phyloP scores from a whole-genome alignment of 2,113 vertebrate species.

The Machaerirhynchus nigripectus region DNA sequence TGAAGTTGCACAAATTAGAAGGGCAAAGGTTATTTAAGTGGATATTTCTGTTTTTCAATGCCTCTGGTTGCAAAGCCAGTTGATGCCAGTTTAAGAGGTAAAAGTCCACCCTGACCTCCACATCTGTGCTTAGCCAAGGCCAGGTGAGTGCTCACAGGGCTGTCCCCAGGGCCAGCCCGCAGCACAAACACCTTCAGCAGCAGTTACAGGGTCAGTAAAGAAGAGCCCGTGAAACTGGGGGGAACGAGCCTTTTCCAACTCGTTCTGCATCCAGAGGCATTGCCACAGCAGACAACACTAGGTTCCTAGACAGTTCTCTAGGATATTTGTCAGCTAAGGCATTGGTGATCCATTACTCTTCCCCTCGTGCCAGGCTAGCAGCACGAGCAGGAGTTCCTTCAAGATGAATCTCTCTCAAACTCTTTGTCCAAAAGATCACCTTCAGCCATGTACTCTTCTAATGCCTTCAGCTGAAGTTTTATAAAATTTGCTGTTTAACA shows the following conservation, averaged over 20 bases:
- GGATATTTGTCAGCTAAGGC: neutral
- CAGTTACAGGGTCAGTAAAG: neutral
- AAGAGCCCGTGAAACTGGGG: neutral
- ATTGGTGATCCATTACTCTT: neutral
- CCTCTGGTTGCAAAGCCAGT: neutral
- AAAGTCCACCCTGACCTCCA: neutral
- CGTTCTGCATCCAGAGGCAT: neutral
- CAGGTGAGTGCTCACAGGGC: neutral
- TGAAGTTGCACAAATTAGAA: slow-evolving; percentile 4
- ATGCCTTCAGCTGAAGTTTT: neutral
- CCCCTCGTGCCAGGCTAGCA: neutral
- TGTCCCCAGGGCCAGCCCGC: neutral
- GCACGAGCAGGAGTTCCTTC: neutral
- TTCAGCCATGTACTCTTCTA: neutral
- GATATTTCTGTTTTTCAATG: neutral
- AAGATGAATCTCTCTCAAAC: neutral
- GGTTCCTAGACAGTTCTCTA: neutral
- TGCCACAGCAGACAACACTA: neutral
- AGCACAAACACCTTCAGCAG: neutral
- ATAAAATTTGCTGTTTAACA: neutral
- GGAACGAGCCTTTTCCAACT: neutral
- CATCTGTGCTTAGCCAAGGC: neutral
- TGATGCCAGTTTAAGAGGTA: neutral
- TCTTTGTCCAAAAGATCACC: neutral
- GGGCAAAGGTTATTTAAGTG: slow-evolving; percentile 33